These are phyloP conservation scores for Malacoraja senta DNA, from an alignment of 2,797 vertebrate genomes.

Conservation along the genomic window DNA sequence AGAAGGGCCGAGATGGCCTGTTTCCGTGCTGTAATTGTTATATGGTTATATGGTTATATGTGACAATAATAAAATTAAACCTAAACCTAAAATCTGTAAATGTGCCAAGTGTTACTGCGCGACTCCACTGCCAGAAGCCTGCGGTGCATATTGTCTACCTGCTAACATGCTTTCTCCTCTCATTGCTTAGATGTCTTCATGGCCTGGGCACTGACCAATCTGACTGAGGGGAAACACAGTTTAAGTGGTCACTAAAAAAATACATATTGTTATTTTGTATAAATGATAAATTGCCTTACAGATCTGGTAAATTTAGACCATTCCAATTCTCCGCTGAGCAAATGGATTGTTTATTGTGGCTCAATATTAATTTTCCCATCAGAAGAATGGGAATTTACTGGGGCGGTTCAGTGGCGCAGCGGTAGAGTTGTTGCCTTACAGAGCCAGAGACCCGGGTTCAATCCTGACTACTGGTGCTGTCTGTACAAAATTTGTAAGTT, in stretches of 20 bases:
- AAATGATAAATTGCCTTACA: neutral
- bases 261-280: neutral
- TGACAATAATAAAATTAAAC: too few species aligned
- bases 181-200: neutral
- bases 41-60: too few species aligned
- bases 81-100: neutral
- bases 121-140: neutral
- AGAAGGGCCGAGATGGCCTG: too few species aligned
- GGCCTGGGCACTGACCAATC: neutral
- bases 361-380: neutral
- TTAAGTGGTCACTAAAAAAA: neutral
- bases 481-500: too few species aligned
- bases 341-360: neutral
- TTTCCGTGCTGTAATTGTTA: too few species aligned
- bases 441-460: too few species aligned
- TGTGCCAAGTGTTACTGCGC: neutral
- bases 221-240: neutral
- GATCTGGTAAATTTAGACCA: neutral
- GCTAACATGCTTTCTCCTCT: neutral
- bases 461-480: too few species aligned
- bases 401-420: too few species aligned
- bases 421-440: too few species aligned
- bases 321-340: neutral
- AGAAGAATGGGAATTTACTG: neutral
- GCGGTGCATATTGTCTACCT: neutral